These are phyloP conservation scores for Bombus cullumanus DNA, from an alignment of 1,140 invertebrate genomes.

Conservation along the genomic window DNA sequence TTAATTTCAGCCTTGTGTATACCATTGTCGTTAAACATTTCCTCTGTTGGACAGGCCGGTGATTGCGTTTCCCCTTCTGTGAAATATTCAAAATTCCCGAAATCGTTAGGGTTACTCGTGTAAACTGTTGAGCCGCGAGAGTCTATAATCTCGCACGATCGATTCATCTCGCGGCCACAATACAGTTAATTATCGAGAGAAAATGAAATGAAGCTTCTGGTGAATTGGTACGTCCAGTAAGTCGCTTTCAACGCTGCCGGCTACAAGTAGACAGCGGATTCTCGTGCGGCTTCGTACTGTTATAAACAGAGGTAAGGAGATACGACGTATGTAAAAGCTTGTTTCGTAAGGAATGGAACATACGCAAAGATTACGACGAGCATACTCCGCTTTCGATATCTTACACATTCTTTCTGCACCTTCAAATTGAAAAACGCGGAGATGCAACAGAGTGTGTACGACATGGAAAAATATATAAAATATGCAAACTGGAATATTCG, in stretches of 20 bases:
- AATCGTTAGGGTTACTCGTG: conserved; percentile 34
- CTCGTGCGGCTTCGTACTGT: too few relatives aligned
- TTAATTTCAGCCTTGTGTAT: conserved; percentile 47
- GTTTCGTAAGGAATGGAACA: too few relatives aligned
- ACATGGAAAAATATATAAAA: too few relatives aligned
- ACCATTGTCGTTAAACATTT: conserved; percentile 49
- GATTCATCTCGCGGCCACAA: conserved; percentile 4
- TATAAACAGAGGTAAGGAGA: too few relatives aligned
- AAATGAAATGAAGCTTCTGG: neutral
- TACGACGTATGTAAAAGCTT: too few relatives aligned
- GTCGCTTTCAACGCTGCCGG: neutral
- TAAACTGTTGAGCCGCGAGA: neutral
- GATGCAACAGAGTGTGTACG: too few relatives aligned
- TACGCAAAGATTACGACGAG: too few relatives aligned
- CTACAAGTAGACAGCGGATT: too few relatives aligned
- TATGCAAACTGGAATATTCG: too few relatives aligned
- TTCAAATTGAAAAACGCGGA: too few relatives aligned
- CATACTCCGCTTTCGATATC: too few relatives aligned
- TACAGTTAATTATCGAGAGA: neutral
- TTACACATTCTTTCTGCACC: too few relatives aligned
- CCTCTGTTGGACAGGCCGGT: conserved; percentile 36
- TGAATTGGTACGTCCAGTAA: neutral
- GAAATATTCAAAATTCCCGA: conserved; percentile 47
- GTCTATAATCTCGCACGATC: neutral
- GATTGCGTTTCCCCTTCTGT: conserved; percentile 7